Conservation (phyloP, 2,113 vertebrate species). For the Ibidorhyncha struthersii region DNA sequence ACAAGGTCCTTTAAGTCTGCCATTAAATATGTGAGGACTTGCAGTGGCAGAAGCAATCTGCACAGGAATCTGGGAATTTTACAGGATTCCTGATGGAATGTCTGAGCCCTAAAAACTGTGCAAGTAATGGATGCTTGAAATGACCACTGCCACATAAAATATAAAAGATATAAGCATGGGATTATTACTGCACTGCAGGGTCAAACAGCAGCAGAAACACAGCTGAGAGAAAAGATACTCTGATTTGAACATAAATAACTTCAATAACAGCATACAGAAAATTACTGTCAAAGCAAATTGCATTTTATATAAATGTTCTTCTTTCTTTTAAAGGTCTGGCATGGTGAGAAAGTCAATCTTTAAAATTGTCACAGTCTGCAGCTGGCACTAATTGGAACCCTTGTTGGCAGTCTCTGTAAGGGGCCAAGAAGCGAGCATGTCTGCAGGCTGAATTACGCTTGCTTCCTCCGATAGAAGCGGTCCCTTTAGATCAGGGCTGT, state of each 20-base stretch:
- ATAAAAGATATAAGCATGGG: not conserved
- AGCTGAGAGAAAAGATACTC: conserved; percentile 23
- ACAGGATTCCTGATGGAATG: not conserved
- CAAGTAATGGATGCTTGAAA: conserved; percentile 16
- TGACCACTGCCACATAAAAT: not conserved
- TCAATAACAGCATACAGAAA: conserved; percentile 47
- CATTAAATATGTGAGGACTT: not conserved
- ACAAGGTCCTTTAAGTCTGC: not conserved
- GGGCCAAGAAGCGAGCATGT: not conserved
- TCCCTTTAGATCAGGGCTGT: conserved; percentile 1
- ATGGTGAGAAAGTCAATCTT: conserved; percentile 34
- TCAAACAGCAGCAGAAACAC: conserved; percentile 28
- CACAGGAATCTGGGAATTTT: not conserved
- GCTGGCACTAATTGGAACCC: conserved; percentile 47
- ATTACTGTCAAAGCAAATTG: conserved; percentile 49
- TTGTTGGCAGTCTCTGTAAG: not conserved
- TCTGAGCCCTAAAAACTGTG: not conserved
- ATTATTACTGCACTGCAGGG: conserved; percentile 37
- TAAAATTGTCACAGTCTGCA: conserved; percentile 32
- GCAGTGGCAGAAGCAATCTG: not conserved
- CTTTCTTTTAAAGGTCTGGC: conserved; percentile 38
- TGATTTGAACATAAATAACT: conserved; percentile 53
- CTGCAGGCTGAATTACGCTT: not conserved
- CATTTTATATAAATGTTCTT: conserved; percentile 6
- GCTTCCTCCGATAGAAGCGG: not conserved